phyloP scores from a whole-genome alignment of 2,797 vertebrate species.

The Enteromius anoplus region DNA sequence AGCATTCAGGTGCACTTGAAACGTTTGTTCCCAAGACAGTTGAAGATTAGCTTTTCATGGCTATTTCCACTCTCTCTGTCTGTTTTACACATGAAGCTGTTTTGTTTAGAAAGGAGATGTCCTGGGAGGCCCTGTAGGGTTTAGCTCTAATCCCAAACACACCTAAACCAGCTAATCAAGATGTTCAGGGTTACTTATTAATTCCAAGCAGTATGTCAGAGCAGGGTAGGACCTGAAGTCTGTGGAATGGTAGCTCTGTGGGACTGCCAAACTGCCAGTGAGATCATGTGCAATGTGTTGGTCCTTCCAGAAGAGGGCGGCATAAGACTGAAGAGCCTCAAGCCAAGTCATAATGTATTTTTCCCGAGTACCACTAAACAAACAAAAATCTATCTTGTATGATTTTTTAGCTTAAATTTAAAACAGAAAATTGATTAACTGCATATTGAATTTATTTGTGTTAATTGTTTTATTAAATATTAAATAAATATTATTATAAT shows the following conservation, averaged over 20 bases:
- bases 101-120: background rate
- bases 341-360: background rate
- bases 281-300: background rate
- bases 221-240: background rate
- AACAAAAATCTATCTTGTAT: background rate
- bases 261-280: background rate
- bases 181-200: background rate
- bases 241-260: background rate
- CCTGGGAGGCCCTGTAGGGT: no score
- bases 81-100: background rate
- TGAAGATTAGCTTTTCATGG: background rate
- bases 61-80: background rate
- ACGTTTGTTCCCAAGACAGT: background rate
- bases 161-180: background rate
- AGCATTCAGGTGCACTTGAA: background rate
- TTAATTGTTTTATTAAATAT: background rate
- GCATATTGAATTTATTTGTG: background rate
- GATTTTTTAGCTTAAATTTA: background rate
- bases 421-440: background rate
- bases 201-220: background rate
- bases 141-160: background rate
- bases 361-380: conserved; percentile 14
- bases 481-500: background rate
- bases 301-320: conserved; percentile 66
- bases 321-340: conserved; percentile 25